phyloP scores from a whole-genome alignment of 1,140 invertebrate species.

The Dendrolimus punctatus region DNA sequence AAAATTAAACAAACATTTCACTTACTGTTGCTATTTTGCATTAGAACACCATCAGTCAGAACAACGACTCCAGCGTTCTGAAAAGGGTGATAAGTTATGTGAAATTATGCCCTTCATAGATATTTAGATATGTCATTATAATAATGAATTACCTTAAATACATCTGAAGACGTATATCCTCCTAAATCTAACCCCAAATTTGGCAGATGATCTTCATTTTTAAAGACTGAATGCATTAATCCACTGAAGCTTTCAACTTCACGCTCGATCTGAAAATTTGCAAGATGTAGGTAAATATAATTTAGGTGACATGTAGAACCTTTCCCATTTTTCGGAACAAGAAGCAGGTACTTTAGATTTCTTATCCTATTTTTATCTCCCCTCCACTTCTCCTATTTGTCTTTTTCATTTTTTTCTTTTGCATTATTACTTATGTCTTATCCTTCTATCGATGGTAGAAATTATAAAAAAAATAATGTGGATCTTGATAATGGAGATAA shows the following conservation, averaged over 20 bases:
- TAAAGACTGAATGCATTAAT: conserved; percentile 50
- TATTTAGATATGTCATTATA: conserved; percentile 21
- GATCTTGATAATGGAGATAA: too few species aligned
- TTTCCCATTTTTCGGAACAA: too few species aligned
- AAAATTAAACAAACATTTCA: too few species aligned
- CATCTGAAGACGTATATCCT: conserved; percentile 42
- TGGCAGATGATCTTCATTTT: conserved; percentile 52
- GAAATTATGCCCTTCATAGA: background rate
- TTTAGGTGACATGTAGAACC: too few species aligned
- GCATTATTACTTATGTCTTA: too few species aligned
- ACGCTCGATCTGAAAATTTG: conserved; percentile 46
- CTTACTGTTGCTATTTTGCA: conserved; percentile 6
- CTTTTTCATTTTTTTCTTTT: too few species aligned
- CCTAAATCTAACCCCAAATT: conserved; percentile 47
- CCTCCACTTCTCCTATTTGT: too few species aligned
- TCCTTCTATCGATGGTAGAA: too few species aligned
- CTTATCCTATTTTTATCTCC: too few species aligned
- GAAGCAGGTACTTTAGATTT: too few species aligned
- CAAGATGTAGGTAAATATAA: background rate
- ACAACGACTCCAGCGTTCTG: conserved; percentile 86
- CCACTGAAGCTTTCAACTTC: conserved; percentile 63
- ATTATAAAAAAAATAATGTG: too few species aligned
- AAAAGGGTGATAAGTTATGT: conserved; percentile 54
- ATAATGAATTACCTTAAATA: conserved; percentile 41
- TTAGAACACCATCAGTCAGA: conserved; percentile 78